Evolutionary conservation across 1,140 invertebrate species (phyloP).

Genomic region (Microplitis demolitor): DNA sequence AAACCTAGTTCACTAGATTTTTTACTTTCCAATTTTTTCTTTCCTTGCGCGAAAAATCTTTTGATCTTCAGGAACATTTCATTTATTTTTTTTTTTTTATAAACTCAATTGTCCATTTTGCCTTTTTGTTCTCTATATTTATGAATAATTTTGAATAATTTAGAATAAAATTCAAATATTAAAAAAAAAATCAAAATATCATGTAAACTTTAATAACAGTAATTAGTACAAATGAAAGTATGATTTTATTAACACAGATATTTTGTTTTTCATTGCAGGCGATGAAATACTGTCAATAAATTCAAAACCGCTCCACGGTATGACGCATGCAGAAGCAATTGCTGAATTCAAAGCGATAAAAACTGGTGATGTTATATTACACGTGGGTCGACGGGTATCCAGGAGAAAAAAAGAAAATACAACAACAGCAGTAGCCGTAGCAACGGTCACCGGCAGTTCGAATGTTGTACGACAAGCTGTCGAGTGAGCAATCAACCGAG

Average conservation of each 20-base stretch:
- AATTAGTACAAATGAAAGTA: too few species aligned
- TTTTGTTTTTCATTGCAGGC: slow-evolving; percentile 63
- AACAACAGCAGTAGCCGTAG: too few species aligned
- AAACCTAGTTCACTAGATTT: too few species aligned
- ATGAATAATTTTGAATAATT: not conserved
- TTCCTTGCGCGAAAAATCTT: too few species aligned
- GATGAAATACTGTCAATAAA: slow-evolving; percentile 93
- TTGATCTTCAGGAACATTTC: too few species aligned
- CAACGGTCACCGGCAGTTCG: slow-evolving; percentile 10
- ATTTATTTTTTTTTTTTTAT: too few species aligned
- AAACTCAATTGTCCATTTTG: too few species aligned
- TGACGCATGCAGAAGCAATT: slow-evolving; percentile 89
- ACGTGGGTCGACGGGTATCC: slow-evolving; percentile 72
- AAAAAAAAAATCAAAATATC: too few species aligned
- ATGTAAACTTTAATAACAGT: too few species aligned
- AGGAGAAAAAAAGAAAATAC: slow-evolving; percentile 54
- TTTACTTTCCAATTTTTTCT: too few species aligned
- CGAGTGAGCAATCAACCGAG: slow-evolving; percentile 31
- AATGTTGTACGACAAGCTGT: slow-evolving; percentile 31
- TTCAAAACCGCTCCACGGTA: slow-evolving; percentile 77
- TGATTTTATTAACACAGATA: not conserved
- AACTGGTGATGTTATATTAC: slow-evolving; percentile 81
- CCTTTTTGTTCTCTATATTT: too few species aligned
- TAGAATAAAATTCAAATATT: too few species aligned
- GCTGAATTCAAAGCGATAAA: slow-evolving; percentile 88